phyloP scores from a whole-genome alignment of 2,797 vertebrate genomes.

The Apogon hyalosoma region DNA sequence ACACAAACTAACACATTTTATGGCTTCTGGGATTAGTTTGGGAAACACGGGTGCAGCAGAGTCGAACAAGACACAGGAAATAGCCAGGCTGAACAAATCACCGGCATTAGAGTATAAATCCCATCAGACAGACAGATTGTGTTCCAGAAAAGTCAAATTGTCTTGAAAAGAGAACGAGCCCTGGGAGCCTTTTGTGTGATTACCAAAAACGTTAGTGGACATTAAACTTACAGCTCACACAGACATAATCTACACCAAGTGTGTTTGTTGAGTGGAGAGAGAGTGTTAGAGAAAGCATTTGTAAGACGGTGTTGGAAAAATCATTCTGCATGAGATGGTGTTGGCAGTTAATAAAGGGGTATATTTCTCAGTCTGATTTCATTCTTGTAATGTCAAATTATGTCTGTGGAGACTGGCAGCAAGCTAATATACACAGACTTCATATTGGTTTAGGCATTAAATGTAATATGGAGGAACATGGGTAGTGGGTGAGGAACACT shows the following conservation, averaged over 20 bases:
- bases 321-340: slow-evolving; percentile 10
- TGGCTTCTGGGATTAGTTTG: slow-evolving; percentile 50
- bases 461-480: slow-evolving; percentile 27
- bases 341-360: slow-evolving; percentile 21
- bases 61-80: slow-evolving; percentile 63
- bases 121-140: slow-evolving; percentile 53
- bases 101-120: slow-evolving; percentile 58
- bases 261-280: slow-evolving; percentile 25
- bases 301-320: slow-evolving; percentile 24
- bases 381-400: slow-evolving; percentile 43
- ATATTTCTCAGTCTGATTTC: slow-evolving; percentile 41
- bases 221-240: slow-evolving; percentile 51
- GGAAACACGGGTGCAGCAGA: slow-evolving; percentile 41
- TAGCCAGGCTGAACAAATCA: slow-evolving; percentile 65
- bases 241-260: slow-evolving; percentile 9
- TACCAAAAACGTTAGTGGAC: slow-evolving; percentile 55
- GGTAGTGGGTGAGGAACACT: slow-evolving; percentile 30
- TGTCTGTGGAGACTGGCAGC: slow-evolving; percentile 33
- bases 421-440: slow-evolving; percentile 36
- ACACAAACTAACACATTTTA: slow-evolving; percentile 24
- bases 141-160: slow-evolving; percentile 63
- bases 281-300: slow-evolving; percentile 6
- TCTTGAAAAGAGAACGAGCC: slow-evolving; percentile 60
- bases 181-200: slow-evolving; percentile 66
- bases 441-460: slow-evolving; percentile 43